These are phyloP conservation scores for Todiramphus saurophagus DNA, from an alignment of 2,113 vertebrate species.

Conservation along the genomic window DNA sequence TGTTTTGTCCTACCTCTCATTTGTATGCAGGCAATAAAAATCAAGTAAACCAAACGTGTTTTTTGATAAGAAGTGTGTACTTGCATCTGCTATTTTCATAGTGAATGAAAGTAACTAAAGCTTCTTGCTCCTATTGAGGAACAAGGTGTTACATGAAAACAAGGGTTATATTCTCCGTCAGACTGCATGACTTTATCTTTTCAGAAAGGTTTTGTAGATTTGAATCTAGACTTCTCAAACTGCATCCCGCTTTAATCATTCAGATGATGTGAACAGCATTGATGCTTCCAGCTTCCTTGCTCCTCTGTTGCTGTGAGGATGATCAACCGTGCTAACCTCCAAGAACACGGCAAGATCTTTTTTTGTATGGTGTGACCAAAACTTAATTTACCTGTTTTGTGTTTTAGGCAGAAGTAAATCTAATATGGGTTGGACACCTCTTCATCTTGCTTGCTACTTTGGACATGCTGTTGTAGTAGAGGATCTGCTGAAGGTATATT, in stretches of 20 bases:
- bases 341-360: not conserved
- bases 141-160: not conserved
- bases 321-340: not conserved
- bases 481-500: constrained; percentile 86
- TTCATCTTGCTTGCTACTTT: constrained; percentile 89
- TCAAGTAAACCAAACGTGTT: not conserved
- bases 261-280: not conserved
- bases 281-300: not conserved
- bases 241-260: not conserved
- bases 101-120: not conserved
- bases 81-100: not conserved
- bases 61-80: not conserved
- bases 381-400: constrained; percentile 1
- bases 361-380: not conserved
- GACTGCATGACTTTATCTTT: not conserved
- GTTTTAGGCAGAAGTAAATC: constrained; percentile 79
- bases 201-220: not conserved
- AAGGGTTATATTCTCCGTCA: not conserved
- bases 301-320: not conserved
- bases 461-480: constrained; percentile 86
- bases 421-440: constrained; percentile 87
- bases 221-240: not conserved
- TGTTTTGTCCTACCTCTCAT: not conserved
- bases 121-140: not conserved
- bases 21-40: not conserved